Conservation (phyloP, 2,888 invertebrate genomes). For the Drosophila infuscata region DNA sequence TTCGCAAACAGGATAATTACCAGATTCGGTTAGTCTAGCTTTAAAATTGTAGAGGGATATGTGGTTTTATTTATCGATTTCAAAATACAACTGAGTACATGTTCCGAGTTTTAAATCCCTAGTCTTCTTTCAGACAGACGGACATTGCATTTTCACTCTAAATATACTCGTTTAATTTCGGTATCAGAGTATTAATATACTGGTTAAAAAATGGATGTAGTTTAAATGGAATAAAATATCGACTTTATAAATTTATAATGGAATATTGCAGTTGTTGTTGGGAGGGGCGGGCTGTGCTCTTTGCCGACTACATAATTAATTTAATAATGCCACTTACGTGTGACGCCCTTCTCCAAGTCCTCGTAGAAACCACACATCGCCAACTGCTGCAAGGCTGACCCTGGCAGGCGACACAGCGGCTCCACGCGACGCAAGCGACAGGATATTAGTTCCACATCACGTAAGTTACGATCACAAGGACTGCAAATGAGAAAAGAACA, state of each 20-base stretch:
- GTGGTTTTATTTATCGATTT: not conserved
- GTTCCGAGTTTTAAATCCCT: not conserved
- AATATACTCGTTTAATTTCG: not conserved
- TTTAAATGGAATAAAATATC: slow-evolving; percentile 4
- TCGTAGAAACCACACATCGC: slow-evolving; percentile 92
- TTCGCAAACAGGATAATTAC: not conserved
- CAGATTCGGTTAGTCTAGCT: not conserved
- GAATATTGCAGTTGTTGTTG: not conserved
- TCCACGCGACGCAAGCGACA: slow-evolving; percentile 88
- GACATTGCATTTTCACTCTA: not conserved
- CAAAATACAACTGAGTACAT: not conserved
- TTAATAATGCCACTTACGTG: slow-evolving; percentile 87
- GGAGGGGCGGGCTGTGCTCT: not conserved
- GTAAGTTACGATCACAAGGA: slow-evolving; percentile 90
- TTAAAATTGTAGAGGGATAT: not conserved
- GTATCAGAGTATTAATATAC: not conserved
- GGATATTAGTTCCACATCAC: slow-evolving; percentile 90
- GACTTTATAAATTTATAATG: not conserved
- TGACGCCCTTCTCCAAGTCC: slow-evolving; percentile 91
- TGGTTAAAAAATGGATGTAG: not conserved
- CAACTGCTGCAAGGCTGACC: slow-evolving; percentile 90
- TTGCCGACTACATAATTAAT: slow-evolving; percentile 35
- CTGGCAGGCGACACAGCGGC: slow-evolving; percentile 88
- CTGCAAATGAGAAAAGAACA: slow-evolving; percentile 83
- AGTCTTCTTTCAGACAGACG: not conserved